Conservation (phyloP, 2,888 invertebrate genomes). For the Seira musarum region DNA sequence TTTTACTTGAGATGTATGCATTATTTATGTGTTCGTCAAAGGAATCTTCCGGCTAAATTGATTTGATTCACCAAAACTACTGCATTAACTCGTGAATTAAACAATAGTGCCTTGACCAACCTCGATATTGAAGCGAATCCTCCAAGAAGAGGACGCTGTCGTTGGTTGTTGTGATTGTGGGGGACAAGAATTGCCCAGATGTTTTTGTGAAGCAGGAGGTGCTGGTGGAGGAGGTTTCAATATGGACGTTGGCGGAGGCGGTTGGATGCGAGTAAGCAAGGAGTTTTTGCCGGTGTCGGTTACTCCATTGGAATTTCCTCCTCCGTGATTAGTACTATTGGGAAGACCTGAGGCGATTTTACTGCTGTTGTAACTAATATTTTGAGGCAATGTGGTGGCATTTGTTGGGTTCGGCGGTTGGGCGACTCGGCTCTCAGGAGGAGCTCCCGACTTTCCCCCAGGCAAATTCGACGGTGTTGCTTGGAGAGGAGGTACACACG, state of each 20-base stretch:
- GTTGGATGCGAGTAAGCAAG: conserved; percentile 33
- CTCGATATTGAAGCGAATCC: conserved; percentile 69
- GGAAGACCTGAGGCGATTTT: conserved; percentile 45
- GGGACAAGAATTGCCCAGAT: conserved; percentile 30
- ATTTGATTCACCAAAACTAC: neutral
- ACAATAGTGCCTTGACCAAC: conserved; percentile 69
- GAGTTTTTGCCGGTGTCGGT: conserved; percentile 27
- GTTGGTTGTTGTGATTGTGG: conserved; percentile 38
- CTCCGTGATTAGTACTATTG: neutral
- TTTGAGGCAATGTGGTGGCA: conserved; percentile 39
- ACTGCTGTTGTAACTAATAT: conserved; percentile 37
- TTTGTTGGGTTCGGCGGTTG: conserved; percentile 2
- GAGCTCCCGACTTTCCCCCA: too few species aligned
- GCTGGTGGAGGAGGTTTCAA: conserved; percentile 65
- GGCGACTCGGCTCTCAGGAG: conserved; percentile 27
- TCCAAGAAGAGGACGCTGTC: conserved; percentile 66
- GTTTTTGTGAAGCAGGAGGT: conserved; percentile 40
- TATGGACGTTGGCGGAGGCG: conserved; percentile 65
- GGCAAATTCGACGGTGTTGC: too few species aligned
- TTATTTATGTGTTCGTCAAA: too few species aligned
- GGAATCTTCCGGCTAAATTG: neutral
- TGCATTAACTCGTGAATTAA: conserved; percentile 38
- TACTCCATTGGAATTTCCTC: neutral
- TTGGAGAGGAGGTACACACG: conserved; percentile 20
- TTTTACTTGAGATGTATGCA: too few species aligned